Conservation (phyloP, 2,113 vertebrate species). For the Daubentonia madagascariensis region DNA sequence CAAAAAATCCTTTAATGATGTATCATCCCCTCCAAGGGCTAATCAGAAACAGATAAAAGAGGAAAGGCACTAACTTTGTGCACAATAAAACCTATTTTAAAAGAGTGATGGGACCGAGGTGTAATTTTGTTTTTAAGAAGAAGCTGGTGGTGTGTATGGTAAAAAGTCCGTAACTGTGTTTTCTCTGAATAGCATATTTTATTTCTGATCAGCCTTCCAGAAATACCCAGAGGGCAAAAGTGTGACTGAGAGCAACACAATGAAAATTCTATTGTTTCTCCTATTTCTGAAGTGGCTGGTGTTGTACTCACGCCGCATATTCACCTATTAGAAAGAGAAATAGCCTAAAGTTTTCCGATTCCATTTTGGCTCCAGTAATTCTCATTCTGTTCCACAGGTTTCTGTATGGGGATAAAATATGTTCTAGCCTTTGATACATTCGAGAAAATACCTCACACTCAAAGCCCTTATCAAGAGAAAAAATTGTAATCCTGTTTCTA, state of each 20-base stretch:
- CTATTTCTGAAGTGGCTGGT: constrained; percentile 20
- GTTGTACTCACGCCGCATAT: neutral
- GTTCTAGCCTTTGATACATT: constrained; percentile 6
- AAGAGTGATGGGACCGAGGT: neutral
- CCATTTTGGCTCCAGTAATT: constrained; percentile 44
- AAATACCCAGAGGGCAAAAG: constrained; percentile 39
- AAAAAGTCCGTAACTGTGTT: constrained; percentile 31
- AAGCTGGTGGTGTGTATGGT: neutral
- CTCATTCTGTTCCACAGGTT: neutral
- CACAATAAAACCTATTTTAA: constrained; percentile 49
- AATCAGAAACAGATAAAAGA: constrained; percentile 60
- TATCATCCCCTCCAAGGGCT: neutral
- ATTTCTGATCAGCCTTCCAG: constrained; percentile 53
- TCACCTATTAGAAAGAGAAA: constrained; percentile 51
- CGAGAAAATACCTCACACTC: constrained; percentile 32
- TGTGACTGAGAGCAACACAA: constrained; percentile 30
- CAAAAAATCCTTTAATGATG: constrained; percentile 33
- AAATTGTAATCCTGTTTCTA: neutral
- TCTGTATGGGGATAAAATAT: neutral
- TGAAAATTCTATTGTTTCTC: constrained; percentile 50
- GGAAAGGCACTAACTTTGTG: neutral
- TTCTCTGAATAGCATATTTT: constrained; percentile 36
- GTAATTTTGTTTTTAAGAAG: constrained; percentile 43
- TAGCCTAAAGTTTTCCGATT: constrained; percentile 44
- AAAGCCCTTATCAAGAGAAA: neutral